Evolutionary conservation across 1,140 invertebrate species (phyloP).

Genomic region (Paralvinella palmiformis): DNA sequence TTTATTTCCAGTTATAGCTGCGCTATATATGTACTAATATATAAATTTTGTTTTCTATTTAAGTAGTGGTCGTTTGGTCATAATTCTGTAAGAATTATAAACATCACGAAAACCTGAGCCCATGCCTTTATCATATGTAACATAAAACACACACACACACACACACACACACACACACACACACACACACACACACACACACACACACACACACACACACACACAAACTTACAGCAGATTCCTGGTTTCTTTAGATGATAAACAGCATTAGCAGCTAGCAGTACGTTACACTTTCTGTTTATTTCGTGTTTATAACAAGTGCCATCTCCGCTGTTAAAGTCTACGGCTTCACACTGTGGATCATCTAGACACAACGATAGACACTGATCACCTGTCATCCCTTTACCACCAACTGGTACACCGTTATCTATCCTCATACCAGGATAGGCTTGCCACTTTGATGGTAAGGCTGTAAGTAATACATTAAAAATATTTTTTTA

Average conservation of each 20-base stretch:
- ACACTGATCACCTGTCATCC: background rate
- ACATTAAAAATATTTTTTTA: too few relatives aligned
- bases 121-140: too few relatives aligned
- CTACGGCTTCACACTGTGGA: background rate
- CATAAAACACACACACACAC: too few relatives aligned
- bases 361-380: background rate
- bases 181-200: background rate
- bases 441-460: constrained; percentile 1
- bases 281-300: background rate
- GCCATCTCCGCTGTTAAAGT: background rate
- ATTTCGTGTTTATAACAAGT: background rate
- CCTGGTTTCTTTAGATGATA: constrained; percentile 1
- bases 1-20: too few relatives aligned
- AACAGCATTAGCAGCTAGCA: background rate
- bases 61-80: too few relatives aligned
- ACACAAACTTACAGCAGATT: background rate
- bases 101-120: too few relatives aligned
- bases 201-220: background rate
- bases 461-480: background rate
- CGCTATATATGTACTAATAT: too few relatives aligned
- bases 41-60: too few relatives aligned
- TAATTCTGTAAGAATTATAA: too few relatives aligned
- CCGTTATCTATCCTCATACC: background rate
- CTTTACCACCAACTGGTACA: background rate
- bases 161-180: background rate